Evolutionary conservation across 2,113 vertebrate genomes (phyloP), one percentile per base, ranked within the genome.

Genomic region (Seriola rivoliana): DNA sequence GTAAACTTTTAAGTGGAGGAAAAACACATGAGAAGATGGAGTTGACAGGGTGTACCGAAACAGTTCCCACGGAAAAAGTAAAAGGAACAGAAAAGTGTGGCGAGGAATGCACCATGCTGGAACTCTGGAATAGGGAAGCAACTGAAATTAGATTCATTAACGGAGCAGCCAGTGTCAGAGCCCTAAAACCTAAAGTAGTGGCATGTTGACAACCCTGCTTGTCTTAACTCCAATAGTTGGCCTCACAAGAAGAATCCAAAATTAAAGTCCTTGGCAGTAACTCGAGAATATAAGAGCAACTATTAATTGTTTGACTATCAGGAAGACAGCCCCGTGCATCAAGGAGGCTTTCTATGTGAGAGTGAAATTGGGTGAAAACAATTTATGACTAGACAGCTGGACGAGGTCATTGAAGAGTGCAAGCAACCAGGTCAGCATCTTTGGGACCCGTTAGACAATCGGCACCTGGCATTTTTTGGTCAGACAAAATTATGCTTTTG

Each of bases 221-320:
- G 16, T 62, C 36, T 46, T 63, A 48, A 73, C 60, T 6, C 29
- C n/a, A 59, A 73, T 59, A 48, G 63, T 32, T 64, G 23, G n/a
- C 70, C 58, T 66, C 72, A 19, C 46, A 57, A 57, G 29, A 63
- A 17, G 2, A 19, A 57, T 32, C 40, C 46, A 29, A 72, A 81
- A 68, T 78, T 5, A 57, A 68, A 38, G 40, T 78, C 29, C 46
- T 34, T 75, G 70, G 42, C 52, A 71, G 73, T 66, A 63, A 65
- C 21, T 85, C 0, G 11, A 50, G 21, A 66, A 67, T 38, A 50
- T 44, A 58, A 81, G 46, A 4, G 52, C 40, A 62, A 44, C 46
- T 69, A 44, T 65, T 77, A 65, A 71, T 78, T 81, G 46, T 78
- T 81, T 81, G 54, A 55, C 69, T 65, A 67, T 79, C 57, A 71